A percentile compares a stretch with the other conserved stretches of the same genome.
Evolutionary conservation across 1,140 invertebrate genomes (phyloP).

Genomic region (Acyrthosiphon pisum): DNA sequence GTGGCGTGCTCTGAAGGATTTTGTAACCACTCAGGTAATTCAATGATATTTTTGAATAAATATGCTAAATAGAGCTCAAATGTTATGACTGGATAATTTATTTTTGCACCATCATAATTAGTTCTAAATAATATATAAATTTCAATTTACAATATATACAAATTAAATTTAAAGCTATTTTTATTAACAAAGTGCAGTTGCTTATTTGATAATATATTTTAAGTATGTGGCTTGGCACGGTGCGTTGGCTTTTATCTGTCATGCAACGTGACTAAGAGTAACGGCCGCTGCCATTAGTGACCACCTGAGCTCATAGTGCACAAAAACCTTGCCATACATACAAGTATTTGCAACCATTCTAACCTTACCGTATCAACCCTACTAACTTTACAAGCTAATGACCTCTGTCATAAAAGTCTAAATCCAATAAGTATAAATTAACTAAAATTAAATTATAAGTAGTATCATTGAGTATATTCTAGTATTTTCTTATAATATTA

Average conservation of each 20-base stretch:
- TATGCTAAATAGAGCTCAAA: background rate
- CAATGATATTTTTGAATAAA: constrained; percentile 60
- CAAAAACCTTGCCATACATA: no score
- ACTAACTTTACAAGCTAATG: no score
- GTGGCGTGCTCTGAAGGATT: constrained; percentile 83
- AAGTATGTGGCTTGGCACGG: no score
- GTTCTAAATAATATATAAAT: background rate
- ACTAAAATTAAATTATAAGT: background rate
- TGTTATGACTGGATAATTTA: background rate
- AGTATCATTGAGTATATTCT: no score
- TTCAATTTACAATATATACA: background rate
- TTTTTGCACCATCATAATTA: constrained; percentile 1
- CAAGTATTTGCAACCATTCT: no score
- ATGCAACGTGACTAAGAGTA: no score
- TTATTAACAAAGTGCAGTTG: background rate
- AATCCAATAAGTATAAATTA: background rate
- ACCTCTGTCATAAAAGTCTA: no score
- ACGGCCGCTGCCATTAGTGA: no score
- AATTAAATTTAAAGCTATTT: background rate
- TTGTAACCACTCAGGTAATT: constrained; percentile 77
- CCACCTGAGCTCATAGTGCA: no score
- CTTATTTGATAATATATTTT: background rate
- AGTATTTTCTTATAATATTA: no score
- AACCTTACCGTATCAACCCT: no score
- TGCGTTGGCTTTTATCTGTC: no score